Evolutionary conservation across 2,797 vertebrate species (phyloP), one percentile per base, ranked within the genome.

Genomic region (Neosilurus hyrtlii): DNA sequence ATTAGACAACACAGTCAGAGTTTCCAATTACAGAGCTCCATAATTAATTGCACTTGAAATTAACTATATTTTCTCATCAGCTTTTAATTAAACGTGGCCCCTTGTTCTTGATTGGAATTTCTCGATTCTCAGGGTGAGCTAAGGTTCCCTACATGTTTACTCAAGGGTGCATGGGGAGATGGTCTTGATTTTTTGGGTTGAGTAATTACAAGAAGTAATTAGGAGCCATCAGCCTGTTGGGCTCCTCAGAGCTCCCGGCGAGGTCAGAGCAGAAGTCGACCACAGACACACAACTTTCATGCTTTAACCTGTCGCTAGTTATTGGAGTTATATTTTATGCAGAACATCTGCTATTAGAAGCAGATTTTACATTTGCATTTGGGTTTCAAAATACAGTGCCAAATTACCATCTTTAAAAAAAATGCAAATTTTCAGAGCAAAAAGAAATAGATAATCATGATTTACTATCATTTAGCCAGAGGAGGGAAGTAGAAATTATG

Each of bases 21-120:
- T 94, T 93, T 92, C 95, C 96, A 96, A 97, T 99, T 98, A 97
- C 90, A 93, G 94, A 94, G 94, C 95, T 96, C 95, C 95, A 97
- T 97, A 99, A 99, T 98, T 96, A 96, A 98, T 97, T 97, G 96
- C 95, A 95, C 95, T 97, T 95, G 93, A 97, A 97, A 97, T 98
- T 97, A 97, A 98, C 97, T 95, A 96, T 95, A 97, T 96, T 96
- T 99, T 96, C 96, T 97, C 96, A 97, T 97, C 96, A 98, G 95
- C 95, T 94, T 95, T 97, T 96, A 97, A 98, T 99, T 97, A 98
- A 98, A 95, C 89, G 93, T 94, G 88, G 85, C 85, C 92, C 89
- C 93, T 95, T 91, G 90, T 92, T 93, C 90, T 93, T 97, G 96
- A 97, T 97, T 96, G 96, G 93, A 96, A 94, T 93, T 92, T 91